Evolutionary conservation across 2,888 invertebrate genomes (phyloP).

Genomic region (Nomada hirtipes): DNA sequence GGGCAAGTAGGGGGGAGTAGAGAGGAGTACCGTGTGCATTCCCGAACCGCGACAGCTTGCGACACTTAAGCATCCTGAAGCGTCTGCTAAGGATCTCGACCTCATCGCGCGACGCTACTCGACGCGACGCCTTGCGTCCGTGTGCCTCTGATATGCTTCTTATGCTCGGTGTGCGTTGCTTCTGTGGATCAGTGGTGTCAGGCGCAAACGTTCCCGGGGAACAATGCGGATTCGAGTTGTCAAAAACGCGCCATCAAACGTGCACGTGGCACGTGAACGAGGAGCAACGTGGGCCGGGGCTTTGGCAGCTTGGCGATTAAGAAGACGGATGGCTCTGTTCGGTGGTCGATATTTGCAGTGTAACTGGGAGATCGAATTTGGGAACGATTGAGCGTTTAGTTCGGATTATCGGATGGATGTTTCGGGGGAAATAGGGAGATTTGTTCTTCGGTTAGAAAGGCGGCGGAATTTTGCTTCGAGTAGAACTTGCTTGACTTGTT

Average conservation of each 20-base stretch:
- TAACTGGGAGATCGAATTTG: neutral
- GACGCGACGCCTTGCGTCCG: slow-evolving; percentile 34
- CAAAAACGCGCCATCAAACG: slow-evolving; percentile 29
- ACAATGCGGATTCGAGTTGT: slow-evolving; percentile 16
- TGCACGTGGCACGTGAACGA: slow-evolving; percentile 16
- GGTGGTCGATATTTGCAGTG: neutral
- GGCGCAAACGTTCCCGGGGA: slow-evolving; percentile 34
- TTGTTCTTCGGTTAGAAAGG: neutral
- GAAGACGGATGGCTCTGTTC: slow-evolving; percentile 33
- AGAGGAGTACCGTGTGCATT: slow-evolving; percentile 18
- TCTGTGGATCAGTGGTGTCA: slow-evolving; percentile 35
- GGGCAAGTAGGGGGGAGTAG: neutral
- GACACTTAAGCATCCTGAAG: slow-evolving; percentile 51
- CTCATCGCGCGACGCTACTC: slow-evolving; percentile 36
- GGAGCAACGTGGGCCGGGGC: neutral
- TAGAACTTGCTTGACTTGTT: neutral
- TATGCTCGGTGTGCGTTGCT: neutral
- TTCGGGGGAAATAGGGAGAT: neutral
- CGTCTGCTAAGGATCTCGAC: slow-evolving; percentile 41
- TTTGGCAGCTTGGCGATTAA: slow-evolving; percentile 15
- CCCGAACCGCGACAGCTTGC: slow-evolving; percentile 42
- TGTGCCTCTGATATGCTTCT: neutral
- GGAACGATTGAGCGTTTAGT: neutral
- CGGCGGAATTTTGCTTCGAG: neutral
- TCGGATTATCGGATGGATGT: neutral